These are phyloP conservation scores for Polydesmus complanatus DNA, from an alignment of 2,888 invertebrate species.

Conservation along the genomic window DNA sequence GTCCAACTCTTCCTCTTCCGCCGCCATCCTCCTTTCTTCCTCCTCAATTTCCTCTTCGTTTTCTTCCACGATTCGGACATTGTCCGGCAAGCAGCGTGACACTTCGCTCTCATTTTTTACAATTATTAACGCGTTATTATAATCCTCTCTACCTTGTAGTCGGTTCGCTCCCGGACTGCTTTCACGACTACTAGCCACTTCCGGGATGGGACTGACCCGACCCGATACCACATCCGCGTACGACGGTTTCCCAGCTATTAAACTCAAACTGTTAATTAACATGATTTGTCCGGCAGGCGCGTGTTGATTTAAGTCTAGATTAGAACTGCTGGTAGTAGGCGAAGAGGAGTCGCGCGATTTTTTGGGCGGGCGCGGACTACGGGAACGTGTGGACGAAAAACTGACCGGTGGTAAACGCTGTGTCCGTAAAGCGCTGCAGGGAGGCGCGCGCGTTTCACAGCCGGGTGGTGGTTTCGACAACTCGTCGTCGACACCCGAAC, in stretches of 20 bases:
- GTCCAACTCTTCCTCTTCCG: not conserved
- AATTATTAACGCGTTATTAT: not conserved
- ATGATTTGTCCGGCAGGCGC: too few relatives aligned
- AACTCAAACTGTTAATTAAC: too few relatives aligned
- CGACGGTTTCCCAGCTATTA: conserved; percentile 27
- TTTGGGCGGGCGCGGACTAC: conserved; percentile 9
- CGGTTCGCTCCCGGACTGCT: not conserved
- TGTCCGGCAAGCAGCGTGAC: too few relatives aligned
- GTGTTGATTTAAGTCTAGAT: too few relatives aligned
- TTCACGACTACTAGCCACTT: conserved; percentile 11
- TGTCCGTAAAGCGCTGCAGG: not conserved
- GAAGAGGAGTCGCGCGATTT: not conserved
- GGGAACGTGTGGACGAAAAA: not conserved
- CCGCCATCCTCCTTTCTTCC: not conserved
- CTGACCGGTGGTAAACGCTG: not conserved
- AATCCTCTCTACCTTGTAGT: not conserved
- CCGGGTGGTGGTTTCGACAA: too few relatives aligned
- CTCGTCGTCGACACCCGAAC: too few relatives aligned
- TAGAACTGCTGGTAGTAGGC: not conserved
- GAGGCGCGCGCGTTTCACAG: not conserved
- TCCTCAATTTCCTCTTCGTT: not conserved
- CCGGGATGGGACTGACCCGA: conserved; percentile 32
- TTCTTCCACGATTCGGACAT: not conserved
- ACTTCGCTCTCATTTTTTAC: not conserved
- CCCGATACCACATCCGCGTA: conserved; percentile 61